phyloP scores from a whole-genome alignment of 2,113 vertebrate species.

The Melanerpes formicivorus region DNA sequence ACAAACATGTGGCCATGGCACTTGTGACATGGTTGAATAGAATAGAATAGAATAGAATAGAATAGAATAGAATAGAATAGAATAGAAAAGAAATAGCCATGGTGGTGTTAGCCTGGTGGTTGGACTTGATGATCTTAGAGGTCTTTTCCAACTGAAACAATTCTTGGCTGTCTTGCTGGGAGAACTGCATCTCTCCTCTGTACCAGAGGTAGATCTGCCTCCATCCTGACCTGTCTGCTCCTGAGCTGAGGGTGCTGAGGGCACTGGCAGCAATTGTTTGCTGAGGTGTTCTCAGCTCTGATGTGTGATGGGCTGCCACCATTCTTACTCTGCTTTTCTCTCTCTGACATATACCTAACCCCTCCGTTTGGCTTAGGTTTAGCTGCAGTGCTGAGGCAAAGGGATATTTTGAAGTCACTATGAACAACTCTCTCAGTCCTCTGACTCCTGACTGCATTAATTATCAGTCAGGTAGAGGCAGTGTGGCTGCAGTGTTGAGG shows the following conservation, averaged over 20 bases:
- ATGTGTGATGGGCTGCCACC: rapidly evolving
- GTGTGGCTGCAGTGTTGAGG: not conserved
- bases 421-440: not conserved
- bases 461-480: not conserved
- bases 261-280: rapidly evolving
- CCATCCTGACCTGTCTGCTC: not conserved
- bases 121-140: too few species aligned
- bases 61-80: too few species aligned
- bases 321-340: not conserved
- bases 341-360: not conserved
- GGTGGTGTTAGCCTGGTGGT: too few species aligned
- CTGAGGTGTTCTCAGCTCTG: not conserved
- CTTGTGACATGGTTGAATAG: too few species aligned
- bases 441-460: not conserved
- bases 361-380: not conserved
- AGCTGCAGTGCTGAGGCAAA: not conserved
- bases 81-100: too few species aligned
- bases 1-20: too few species aligned
- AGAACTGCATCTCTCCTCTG: not conserved
- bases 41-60: too few species aligned
- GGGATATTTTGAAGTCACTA: not conserved
- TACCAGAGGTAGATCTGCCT: not conserved
- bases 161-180: not conserved
- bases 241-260: not conserved
- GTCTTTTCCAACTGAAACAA: too few species aligned